Conservation (phyloP, 2,888 invertebrate species). For the Agrilus biguttatus region DNA sequence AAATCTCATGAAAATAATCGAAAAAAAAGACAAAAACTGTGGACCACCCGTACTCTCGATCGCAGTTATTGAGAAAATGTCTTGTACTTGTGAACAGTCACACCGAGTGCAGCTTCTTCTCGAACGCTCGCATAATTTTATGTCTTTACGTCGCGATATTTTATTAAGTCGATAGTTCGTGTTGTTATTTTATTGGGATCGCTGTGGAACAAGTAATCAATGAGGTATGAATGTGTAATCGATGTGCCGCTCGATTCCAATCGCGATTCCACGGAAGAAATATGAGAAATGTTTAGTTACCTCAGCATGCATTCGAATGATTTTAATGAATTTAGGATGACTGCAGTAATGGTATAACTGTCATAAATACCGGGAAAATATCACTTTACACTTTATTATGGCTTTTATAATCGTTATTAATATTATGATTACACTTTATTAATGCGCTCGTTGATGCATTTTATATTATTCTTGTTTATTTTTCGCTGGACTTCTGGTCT, state of each 20-base stretch:
- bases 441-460: slow-evolving; percentile 18
- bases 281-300: slow-evolving; percentile 20
- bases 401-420: slow-evolving; percentile 27
- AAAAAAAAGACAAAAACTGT: not conserved
- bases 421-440: slow-evolving; percentile 28
- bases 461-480: slow-evolving; percentile 8
- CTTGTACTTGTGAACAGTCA: slow-evolving; percentile 9
- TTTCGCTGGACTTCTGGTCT: slow-evolving; percentile 18
- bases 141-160: slow-evolving; percentile 7
- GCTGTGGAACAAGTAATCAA: not conserved
- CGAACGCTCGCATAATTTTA: slow-evolving; percentile 10
- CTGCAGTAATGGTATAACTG: slow-evolving; percentile 21
- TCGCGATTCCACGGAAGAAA: slow-evolving; percentile 13
- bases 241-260: slow-evolving; percentile 4
- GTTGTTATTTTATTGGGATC: slow-evolving; percentile 2
- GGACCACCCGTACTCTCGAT: slow-evolving; percentile 8
- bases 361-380: slow-evolving; percentile 26
- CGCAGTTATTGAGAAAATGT: slow-evolving; percentile 4
- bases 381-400: slow-evolving; percentile 31
- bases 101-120: slow-evolving; percentile 8
- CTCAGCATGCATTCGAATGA: slow-evolving; percentile 24
- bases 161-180: slow-evolving; percentile 3
- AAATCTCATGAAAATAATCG: not conserved
- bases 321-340: slow-evolving; percentile 22
- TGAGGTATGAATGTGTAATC: not conserved